phyloP scores from a whole-genome alignment of 2,888 invertebrate species.

The Ophion ellenae region DNA sequence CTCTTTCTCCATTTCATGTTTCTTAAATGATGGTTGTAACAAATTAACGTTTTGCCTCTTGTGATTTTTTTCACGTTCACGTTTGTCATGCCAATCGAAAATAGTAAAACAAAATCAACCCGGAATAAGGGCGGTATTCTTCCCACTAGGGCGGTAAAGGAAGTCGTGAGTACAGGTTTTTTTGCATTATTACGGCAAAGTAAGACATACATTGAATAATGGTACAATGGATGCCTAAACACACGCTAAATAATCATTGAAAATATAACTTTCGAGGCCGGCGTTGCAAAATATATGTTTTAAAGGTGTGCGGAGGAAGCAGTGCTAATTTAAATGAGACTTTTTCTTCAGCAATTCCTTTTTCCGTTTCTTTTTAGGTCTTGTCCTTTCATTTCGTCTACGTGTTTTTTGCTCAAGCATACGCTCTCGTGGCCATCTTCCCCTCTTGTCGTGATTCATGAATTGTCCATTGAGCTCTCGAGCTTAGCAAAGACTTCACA shows the following conservation, averaged over 20 bases:
- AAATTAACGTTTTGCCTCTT: background rate
- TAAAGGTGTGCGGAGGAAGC: background rate
- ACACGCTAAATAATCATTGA: background rate
- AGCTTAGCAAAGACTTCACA: constrained; percentile 48
- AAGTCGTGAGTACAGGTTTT: too few relatives aligned
- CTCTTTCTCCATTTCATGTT: background rate
- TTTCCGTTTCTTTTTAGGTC: background rate
- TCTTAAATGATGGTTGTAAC: background rate
- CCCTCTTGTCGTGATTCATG: constrained; percentile 52
- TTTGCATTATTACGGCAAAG: too few relatives aligned
- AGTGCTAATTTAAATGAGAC: background rate
- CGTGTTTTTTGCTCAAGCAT: constrained; percentile 13
- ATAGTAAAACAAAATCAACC: too few relatives aligned
- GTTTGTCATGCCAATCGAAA: too few relatives aligned
- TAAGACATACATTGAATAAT: background rate
- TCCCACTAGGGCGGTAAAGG: too few relatives aligned
- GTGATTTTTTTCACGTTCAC: too few relatives aligned
- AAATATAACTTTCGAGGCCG: background rate
- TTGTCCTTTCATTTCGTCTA: constrained; percentile 1
- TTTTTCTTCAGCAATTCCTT: constrained; percentile 3
- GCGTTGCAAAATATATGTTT: background rate
- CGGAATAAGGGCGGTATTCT: too few relatives aligned
- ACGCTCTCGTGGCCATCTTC: constrained; percentile 21
- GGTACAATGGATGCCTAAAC: background rate
- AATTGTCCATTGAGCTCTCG: constrained; percentile 61